Evolutionary conservation across 2,797 vertebrate species (phyloP).

Genomic region (Phoebastria nigripes): DNA sequence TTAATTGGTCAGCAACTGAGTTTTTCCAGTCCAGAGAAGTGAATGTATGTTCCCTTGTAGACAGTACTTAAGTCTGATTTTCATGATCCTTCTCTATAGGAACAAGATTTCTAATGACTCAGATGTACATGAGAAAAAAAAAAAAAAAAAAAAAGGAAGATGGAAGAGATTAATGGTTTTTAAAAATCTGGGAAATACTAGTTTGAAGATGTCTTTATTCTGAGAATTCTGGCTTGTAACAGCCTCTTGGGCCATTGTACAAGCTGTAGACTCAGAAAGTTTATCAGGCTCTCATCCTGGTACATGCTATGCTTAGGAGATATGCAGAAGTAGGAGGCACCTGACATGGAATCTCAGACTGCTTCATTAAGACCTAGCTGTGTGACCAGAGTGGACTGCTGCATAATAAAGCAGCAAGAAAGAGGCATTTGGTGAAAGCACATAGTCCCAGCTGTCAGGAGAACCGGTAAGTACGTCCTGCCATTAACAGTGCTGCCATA

Average conservation of each 20-base stretch:
- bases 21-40: background rate
- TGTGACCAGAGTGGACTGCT: background rate
- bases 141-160: too few species aligned
- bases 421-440: background rate
- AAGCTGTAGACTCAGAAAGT: background rate
- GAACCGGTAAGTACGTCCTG: background rate
- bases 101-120: background rate
- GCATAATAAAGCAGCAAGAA: background rate
- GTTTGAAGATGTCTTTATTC: background rate
- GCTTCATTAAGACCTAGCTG: background rate
- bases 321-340: background rate
- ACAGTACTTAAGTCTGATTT: background rate
- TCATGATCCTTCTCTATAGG: background rate
- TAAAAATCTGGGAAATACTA: background rate
- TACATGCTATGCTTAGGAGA: background rate
- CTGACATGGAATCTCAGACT: background rate
- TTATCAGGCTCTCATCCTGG: background rate
- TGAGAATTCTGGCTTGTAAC: background rate
- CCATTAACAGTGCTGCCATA: background rate
- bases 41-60: background rate
- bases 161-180: background rate
- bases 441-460: background rate
- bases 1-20: background rate
- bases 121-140: background rate
- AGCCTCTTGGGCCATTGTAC: background rate